Evolutionary conservation across 2,888 invertebrate genomes (phyloP), one percentile per base, ranked within the genome.

Genomic region (Tachina lurida): DNA sequence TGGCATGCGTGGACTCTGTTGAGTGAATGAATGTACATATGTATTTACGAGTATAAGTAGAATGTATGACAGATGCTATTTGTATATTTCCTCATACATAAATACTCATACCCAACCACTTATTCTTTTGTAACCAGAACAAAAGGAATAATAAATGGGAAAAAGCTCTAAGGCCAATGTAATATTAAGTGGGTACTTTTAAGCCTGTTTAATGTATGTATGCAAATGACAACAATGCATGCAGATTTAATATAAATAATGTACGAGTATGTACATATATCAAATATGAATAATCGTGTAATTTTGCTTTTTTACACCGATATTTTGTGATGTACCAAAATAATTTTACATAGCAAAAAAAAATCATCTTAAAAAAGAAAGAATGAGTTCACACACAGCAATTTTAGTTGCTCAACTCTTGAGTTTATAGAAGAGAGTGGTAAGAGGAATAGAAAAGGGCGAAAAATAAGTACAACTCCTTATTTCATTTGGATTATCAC

Each of bases 121-220:
- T 31, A 56, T 47, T 65, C 49, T 52, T 31, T 58, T 60, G 73
- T 60, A 74, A 17, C 22, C 47, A 60, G 63, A 68, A 78, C 78
- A 78, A 70, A 31, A 56, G 45, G 54, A 45, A 79, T 63, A 19
- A 56, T 45, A 78, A 79, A 71, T 31, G 39, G 12, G 63, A 41
- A 65, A 60, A 60, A 52, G 45, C 74, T 81, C 15, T 81, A 81
- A 81, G 80, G 80, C 60, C 74, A 81, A 81, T 81, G 80, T 68
- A 81, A 74, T 81, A 74, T 74, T 74, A 67, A 81, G 80, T 74
- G 67, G 31, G 80, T 45, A 45, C 49, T 68, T 60, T 60, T 60
- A 67, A 81, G 67, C 74, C 43, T 60, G 43, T 54, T 17, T 68
- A 67, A 80, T 65, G 22, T 67, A 80, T 74, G 73, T 31, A 80